phyloP scores from a whole-genome alignment of 2,797 vertebrate genomes.

The Garrulus glandarius region DNA sequence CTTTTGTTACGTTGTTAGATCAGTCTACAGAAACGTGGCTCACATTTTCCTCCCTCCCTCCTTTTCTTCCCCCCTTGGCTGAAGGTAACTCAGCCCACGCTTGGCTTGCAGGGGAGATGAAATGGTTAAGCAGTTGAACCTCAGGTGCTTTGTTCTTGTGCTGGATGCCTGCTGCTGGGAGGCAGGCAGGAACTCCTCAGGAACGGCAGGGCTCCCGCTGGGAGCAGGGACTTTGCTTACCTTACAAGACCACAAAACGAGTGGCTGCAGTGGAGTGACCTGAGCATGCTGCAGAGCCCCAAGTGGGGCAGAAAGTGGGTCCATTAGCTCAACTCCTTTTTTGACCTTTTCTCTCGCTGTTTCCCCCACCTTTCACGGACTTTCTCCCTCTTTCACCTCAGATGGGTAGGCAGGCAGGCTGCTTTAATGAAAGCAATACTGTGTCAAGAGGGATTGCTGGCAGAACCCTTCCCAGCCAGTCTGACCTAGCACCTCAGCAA shows the following conservation, averaged over 20 bases:
- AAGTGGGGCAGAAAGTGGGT: not conserved
- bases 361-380: constrained; percentile 24
- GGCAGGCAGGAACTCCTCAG: constrained; percentile 13
- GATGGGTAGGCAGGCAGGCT: constrained; percentile 46
- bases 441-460: constrained; percentile 65
- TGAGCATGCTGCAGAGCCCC: not conserved
- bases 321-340: not conserved
- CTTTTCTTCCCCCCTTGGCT: not conserved
- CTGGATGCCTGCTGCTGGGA: constrained; percentile 44
- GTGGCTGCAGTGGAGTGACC: not conserved
- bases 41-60: not conserved
- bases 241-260: constrained; percentile 10
- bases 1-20: constrained; percentile 41
- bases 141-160: constrained; percentile 58
- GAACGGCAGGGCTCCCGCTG: not conserved
- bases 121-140: constrained; percentile 40
- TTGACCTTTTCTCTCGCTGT: not conserved
- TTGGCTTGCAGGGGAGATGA: not conserved
- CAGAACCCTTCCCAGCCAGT: constrained; percentile 74
- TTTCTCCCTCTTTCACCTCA: constrained; percentile 49
- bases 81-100: not conserved
- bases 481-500: constrained; percentile 76
- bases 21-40: constrained; percentile 23
- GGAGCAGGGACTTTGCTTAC: not conserved
- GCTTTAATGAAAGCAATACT: constrained; percentile 67